These are phyloP conservation scores for Lasioglossum vierecki DNA, from an alignment of 2,888 invertebrate species.

Conservation along the genomic window DNA sequence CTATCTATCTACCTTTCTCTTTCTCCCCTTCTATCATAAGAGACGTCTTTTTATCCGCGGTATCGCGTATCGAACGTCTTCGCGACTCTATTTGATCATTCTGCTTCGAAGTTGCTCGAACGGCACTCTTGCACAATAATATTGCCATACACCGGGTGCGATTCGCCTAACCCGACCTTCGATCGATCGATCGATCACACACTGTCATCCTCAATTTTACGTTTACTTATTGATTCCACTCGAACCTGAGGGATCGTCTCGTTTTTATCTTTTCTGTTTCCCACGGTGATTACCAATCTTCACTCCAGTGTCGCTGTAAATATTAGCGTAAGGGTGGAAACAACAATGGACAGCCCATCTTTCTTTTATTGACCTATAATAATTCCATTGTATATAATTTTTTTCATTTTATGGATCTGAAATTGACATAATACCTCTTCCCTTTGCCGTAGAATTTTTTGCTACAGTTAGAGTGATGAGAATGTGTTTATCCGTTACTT, in stretches of 20 bases:
- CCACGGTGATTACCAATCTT: neutral
- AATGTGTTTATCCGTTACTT: neutral
- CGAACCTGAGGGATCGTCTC: neutral
- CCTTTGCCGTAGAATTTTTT: too few relatives aligned
- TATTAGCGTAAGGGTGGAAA: neutral
- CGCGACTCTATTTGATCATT: neutral
- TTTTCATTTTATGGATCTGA: too few relatives aligned
- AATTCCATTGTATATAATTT: too few relatives aligned
- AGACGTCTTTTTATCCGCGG: constrained; percentile 21
- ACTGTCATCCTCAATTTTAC: neutral
- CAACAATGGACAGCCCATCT: neutral
- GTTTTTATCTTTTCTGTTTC: neutral
- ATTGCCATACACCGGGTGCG: neutral
- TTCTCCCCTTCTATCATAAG: neutral
- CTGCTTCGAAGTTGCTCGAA: neutral
- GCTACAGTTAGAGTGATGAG: too few relatives aligned
- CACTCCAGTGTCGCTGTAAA: neutral
- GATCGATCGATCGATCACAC: neutral
- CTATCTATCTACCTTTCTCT: neutral
- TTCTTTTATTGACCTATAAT: neutral
- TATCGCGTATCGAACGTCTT: constrained; percentile 5
- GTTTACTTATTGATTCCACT: neutral
- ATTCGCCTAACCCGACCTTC: neutral
- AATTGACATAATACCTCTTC: too few relatives aligned
- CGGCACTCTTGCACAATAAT: neutral